A percentile compares a stretch with the other conserved stretches of the same genome.
These are phyloP conservation scores for Hydrolagus affinis DNA, from an alignment of 2,113 vertebrate genomes.

Conservation along the genomic window DNA sequence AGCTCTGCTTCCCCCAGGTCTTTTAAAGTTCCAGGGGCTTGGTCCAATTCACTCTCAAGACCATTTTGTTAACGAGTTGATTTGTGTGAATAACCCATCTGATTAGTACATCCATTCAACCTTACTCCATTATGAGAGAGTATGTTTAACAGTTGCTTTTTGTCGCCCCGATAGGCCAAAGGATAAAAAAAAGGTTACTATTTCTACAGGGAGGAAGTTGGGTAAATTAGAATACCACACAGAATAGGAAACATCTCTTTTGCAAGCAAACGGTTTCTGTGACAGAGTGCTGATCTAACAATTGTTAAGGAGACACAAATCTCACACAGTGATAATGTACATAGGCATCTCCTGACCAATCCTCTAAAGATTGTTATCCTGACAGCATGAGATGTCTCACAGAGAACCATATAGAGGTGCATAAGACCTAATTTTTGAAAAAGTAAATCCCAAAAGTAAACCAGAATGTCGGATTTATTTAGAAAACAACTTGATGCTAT, in stretches of 20 bases:
- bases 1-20: too few relatives aligned
- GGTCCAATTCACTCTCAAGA: too few relatives aligned
- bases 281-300: background rate
- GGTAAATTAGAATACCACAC: background rate
- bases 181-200: background rate
- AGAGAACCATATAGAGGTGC: too few relatives aligned
- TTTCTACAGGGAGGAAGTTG: constrained; percentile 9
- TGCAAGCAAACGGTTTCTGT: background rate
- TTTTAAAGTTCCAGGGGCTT: too few relatives aligned
- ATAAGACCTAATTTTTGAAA: too few relatives aligned
- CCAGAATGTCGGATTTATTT: too few relatives aligned
- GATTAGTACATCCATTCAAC: too few relatives aligned
- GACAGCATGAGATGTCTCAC: background rate
- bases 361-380: background rate
- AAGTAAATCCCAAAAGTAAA: too few relatives aligned
- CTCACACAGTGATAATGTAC: background rate
- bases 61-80: too few relatives aligned
- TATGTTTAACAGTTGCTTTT: background rate
- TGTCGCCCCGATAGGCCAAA: background rate
- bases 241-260: constrained; percentile 16
- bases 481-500: too few relatives aligned
- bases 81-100: too few relatives aligned
- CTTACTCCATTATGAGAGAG: background rate
- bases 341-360: background rate
- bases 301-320: background rate